phyloP scores from a whole-genome alignment of 2,797 vertebrate genomes.

The Tangara arthus region DNA sequence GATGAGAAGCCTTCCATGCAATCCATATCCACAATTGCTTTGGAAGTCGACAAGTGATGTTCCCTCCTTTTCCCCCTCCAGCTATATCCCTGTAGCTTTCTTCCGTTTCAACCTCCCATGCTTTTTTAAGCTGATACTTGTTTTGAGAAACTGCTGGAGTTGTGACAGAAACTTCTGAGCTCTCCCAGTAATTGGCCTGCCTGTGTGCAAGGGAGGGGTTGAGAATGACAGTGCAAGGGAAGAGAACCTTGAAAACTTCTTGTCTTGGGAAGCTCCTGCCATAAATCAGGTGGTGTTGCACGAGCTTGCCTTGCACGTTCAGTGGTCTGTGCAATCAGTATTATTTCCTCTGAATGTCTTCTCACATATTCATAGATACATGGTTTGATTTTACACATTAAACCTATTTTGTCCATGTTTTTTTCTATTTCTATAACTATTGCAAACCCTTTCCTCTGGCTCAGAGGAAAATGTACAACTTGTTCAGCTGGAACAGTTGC shows the following conservation, averaged over 20 bases:
- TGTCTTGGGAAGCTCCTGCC: background rate
- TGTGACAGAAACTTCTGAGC: constrained; percentile 55
- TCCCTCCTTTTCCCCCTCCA: background rate
- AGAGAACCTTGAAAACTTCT: background rate
- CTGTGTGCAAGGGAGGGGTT: background rate
- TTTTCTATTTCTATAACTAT: background rate
- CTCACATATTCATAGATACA: background rate
- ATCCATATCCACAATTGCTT: constrained; percentile 49
- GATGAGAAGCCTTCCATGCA: constrained; percentile 52
- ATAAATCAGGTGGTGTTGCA: background rate
- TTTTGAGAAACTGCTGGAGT: constrained; percentile 43
- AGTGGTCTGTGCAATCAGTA: background rate
- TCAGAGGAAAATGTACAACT: background rate
- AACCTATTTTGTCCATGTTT: background rate
- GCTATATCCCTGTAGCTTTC: constrained; percentile 29
- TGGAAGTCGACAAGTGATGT: constrained; percentile 2
- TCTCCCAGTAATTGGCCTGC: constrained; percentile 34
- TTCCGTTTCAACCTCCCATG: background rate
- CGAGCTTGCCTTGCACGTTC: fast-evolving
- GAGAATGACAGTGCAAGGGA: constrained; percentile 24
- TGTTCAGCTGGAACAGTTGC: background rate
- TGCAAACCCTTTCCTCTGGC: background rate
- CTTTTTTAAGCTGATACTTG: constrained; percentile 48
- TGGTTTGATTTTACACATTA: background rate
- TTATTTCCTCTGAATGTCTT: background rate